Percentiles rank a stretch among this genome's conserved stretches.
These are phyloP conservation scores for Drosophila orosa DNA, from an alignment of 1,140 invertebrate genomes.

Conservation along the genomic window DNA sequence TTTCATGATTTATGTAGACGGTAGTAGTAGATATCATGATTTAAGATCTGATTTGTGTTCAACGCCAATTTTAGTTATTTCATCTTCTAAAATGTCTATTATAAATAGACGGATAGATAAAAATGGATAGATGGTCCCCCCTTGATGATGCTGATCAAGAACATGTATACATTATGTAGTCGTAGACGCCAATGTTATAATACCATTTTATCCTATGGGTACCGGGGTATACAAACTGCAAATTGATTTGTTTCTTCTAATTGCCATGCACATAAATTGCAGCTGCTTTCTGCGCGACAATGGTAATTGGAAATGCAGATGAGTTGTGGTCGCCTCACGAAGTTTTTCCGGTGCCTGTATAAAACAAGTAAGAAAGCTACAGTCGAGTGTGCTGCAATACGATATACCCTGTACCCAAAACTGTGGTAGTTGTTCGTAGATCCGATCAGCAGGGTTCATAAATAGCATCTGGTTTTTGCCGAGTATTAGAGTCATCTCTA, in stretches of 20 bases:
- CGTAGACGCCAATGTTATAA: not conserved
- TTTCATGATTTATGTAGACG: too few relatives aligned
- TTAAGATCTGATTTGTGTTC: too few relatives aligned
- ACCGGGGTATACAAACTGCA: conserved; percentile 10
- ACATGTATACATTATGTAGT: not conserved
- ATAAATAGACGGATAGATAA: too few relatives aligned
- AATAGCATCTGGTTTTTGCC: too few relatives aligned
- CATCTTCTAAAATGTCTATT: too few relatives aligned
- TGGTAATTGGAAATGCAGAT: conserved; percentile 77
- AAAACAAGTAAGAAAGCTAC: conserved; percentile 13
- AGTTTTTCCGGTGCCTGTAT: conserved; percentile 50
- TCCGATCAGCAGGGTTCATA: not conserved
- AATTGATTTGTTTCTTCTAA: conserved; percentile 60
- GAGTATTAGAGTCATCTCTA: too few relatives aligned
- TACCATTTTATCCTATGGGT: not conserved
- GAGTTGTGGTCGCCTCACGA: conserved; percentile 54
- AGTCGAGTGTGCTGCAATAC: not conserved
- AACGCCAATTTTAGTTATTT: not conserved
- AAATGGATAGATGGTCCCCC: too few relatives aligned
- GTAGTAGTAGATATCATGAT: too few relatives aligned
- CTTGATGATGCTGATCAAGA: not conserved
- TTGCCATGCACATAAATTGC: conserved; percentile 77
- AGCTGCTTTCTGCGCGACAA: conserved; percentile 48
- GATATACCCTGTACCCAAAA: not conserved
- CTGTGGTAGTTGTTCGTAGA: not conserved